Evolutionary conservation across 2,113 vertebrate species (phyloP), one percentile per base, ranked within the genome.

Genomic region (Rhynchopsitta pachyrhyncha): DNA sequence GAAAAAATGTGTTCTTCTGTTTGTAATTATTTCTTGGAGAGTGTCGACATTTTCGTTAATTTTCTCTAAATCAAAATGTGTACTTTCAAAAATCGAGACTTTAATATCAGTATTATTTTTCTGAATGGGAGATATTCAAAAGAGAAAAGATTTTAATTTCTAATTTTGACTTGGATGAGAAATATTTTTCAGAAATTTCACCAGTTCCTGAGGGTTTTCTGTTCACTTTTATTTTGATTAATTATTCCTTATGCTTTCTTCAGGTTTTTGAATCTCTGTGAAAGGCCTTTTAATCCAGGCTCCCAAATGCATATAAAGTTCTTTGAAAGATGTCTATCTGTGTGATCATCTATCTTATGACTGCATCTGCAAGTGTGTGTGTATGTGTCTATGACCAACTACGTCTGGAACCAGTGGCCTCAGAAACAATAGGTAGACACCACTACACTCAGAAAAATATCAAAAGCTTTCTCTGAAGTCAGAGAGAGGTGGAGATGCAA

Each of bases 381-480:
- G 16, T 28, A 9, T 15, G 13, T 49, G 15, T 28, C 8, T 59
- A 18, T 62, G 11, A 79, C 17, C 55, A 39, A 19, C 15, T 68
- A 28, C 42, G 27, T 22, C 31, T 84, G 22, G 50, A 76, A 53
- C 44, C 23, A 80, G 50, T 67, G 20, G 47, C 37, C 75, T 70
- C 80, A 70, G 47, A 91, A 97, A 71, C 19, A 85, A 66, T 18
- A 87, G 69, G 19, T 88, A 90, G 55, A 53, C 31, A 82, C 9
- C 13, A 46, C 11, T 89, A 46, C 33, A 77, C 82, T 81, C 66
- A 85, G 46, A 88, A 93, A 91, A 95, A 94, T 59, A 60, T 9
- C 52, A 66, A 95, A 88, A 80, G 69, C 4, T 71, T 91, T 92
- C 33, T 93, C 53, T 76, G 77, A 95, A 95, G 64, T 52, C 75